Evolutionary conservation across 1,140 invertebrate genomes (phyloP).

Genomic region (Episyrphus balteatus): DNA sequence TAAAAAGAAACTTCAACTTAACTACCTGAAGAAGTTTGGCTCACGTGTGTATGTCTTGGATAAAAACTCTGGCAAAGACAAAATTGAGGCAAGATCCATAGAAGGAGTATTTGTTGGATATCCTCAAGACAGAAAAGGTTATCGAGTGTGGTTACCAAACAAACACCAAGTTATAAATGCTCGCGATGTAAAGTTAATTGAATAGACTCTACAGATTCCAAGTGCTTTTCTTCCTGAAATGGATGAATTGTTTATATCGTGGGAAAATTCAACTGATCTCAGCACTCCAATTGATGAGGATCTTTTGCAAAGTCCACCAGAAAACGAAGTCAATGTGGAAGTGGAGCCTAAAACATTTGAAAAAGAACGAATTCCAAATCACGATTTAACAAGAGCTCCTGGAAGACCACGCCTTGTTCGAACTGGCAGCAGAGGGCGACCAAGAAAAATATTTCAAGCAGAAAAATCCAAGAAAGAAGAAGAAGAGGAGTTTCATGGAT

Average conservation of each 20-base stretch:
- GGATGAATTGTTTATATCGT: background rate
- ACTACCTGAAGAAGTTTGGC: conserved; percentile 27
- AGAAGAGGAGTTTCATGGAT: background rate
- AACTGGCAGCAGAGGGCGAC: background rate
- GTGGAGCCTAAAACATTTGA: too few species aligned
- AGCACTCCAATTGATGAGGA: too few species aligned
- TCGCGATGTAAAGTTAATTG: conserved; percentile 2
- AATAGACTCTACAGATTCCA: background rate
- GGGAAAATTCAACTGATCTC: too few species aligned
- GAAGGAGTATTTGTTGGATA: conserved; percentile 4
- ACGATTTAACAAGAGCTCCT: background rate
- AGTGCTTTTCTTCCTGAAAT: background rate
- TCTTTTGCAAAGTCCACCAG: too few species aligned
- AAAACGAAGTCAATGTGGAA: too few species aligned
- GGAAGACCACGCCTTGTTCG: background rate
- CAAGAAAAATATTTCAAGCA: background rate
- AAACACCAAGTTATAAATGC: background rate
- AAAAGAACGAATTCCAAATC: too few species aligned
- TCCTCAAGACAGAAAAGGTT: background rate
- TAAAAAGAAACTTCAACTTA: conserved; percentile 21
- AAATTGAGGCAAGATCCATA: too few species aligned
- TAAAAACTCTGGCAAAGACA: too few species aligned
- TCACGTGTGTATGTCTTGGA: too few species aligned
- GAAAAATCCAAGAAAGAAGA: background rate
- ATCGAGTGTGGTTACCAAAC: background rate